Evolutionary conservation across 2,888 invertebrate genomes (phyloP), one percentile per base, ranked within the genome.

Genomic region (Polylopha cassiicola): DNA sequence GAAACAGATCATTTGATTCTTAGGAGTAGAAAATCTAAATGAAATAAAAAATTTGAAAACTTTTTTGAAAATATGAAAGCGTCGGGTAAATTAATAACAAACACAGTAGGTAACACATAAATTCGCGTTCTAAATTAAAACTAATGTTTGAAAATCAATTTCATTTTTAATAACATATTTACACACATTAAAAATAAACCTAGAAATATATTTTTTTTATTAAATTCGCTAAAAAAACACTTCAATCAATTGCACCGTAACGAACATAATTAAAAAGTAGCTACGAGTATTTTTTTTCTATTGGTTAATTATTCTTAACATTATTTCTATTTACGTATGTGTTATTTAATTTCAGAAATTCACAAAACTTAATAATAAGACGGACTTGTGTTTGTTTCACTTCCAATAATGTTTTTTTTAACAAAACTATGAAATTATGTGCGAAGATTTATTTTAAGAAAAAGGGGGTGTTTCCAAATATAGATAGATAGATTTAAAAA

Each of bases 291-390:
- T 73, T 48, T n/a, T n/a, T n/a, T 57, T 71, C 73, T 80, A 80
- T 74, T 56, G 77, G 73, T 81, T 81, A 81, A 67, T 70, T 65
- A 60, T 55, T 46, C 74, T 82, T 82, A 82, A 48, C 67, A 61
- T 76, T 81, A 80, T 54, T 63, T 68, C 79, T 80, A 82, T 77
- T 84, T 84, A 84, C 84, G 84, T 85, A 82, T 81, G 65, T 70
- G 73, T 79, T 75, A 75, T 63, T 66, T 56, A 58, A 72, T 65
- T 73, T 71, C 65, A 68, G 71, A 73, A 78, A 74, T 70, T 66
- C 70, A 77, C 62, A 67, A 69, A 78, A 75, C 77, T 73, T 65
- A 76, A 66, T 64, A 56, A 49, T 50, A 71, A 77, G 80, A 82
- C 77, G 80, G 80, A 81, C 75, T 71, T 69, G 65, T 55, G 65